Evolutionary conservation across 2,888 invertebrate species (phyloP).

Genomic region (Drosophila kanekoi): DNA sequence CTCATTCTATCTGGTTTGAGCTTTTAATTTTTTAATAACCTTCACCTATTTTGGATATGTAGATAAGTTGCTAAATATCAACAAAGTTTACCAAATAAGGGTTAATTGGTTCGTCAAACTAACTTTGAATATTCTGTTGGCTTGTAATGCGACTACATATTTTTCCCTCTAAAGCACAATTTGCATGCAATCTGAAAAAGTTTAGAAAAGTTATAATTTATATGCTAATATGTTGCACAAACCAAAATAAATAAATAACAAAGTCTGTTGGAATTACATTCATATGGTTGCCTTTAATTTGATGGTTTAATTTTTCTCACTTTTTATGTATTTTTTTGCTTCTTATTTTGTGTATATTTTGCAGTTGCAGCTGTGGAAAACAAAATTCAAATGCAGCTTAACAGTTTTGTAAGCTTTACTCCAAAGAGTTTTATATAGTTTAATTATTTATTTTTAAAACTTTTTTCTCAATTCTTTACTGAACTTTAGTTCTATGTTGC

Average conservation of each 20-base stretch:
- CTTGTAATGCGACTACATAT: neutral
- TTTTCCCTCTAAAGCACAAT: neutral
- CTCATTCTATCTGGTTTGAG: too few relatives aligned
- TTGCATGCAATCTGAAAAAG: constrained; percentile 6
- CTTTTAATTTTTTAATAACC: constrained; percentile 2
- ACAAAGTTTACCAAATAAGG: neutral
- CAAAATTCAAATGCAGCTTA: constrained; percentile 68
- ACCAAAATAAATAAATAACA: constrained; percentile 22
- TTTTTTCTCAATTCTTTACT: constrained; percentile 34
- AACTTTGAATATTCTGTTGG: constrained; percentile 13
- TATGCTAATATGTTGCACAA: constrained; percentile 1
- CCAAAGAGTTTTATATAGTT: constrained; percentile 40
- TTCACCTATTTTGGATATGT: neutral
- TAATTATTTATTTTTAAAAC: constrained; percentile 39
- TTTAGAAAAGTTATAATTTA: constrained; percentile 3
- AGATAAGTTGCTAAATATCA: neutral
- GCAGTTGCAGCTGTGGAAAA: constrained; percentile 54
- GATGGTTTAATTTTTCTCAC: constrained; percentile 60
- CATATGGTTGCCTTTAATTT: constrained; percentile 74
- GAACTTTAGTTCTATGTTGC: constrained; percentile 68
- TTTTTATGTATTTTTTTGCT: constrained; percentile 23
- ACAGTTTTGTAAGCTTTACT: constrained; percentile 73
- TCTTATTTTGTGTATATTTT: constrained; percentile 34
- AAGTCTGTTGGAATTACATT: constrained; percentile 56
- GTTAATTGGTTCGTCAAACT: neutral